These are phyloP conservation scores for Epistrophe grossulariae DNA, from an alignment of 2,888 invertebrate species.

Conservation along the genomic window DNA sequence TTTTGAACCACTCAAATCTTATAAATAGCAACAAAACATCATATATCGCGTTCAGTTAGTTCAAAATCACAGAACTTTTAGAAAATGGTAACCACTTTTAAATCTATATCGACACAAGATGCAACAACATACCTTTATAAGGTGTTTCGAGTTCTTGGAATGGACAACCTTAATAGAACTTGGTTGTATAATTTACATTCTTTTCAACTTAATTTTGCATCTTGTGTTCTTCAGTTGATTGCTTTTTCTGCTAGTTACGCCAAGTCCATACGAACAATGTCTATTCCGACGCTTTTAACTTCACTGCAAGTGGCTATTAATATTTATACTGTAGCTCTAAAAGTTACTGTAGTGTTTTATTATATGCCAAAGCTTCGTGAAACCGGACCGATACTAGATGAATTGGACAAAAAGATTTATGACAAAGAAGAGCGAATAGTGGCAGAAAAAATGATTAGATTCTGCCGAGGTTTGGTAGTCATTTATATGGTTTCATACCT, in stretches of 20 bases:
- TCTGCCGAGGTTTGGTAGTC: constrained; percentile 26
- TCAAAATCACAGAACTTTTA: not conserved
- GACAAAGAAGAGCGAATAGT: constrained; percentile 26
- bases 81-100: constrained; percentile 10
- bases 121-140: constrained; percentile 39
- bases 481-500: constrained; percentile 33
- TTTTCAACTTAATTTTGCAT: constrained; percentile 28
- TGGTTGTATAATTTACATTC: constrained; percentile 51
- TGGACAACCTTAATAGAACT: constrained; percentile 57
- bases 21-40: constrained; percentile 11
- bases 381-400: constrained; percentile 30
- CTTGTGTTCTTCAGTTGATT: constrained; percentile 44
- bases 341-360: constrained; percentile 29
- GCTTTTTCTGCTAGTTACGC: constrained; percentile 46
- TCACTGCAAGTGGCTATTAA: constrained; percentile 59
- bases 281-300: constrained; percentile 35
- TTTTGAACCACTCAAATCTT: not conserved
- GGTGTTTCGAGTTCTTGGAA: constrained; percentile 46
- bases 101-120: constrained; percentile 34
- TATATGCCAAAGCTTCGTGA: constrained; percentile 37
- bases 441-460: constrained; percentile 46
- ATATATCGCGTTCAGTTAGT: not conserved
- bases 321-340: constrained; percentile 24
- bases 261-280: constrained; percentile 31
- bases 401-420: constrained; percentile 43